Percentiles rank a stretch among this genome's conserved stretches.
Evolutionary conservation across 2,888 invertebrate species (phyloP).

Genomic region (Drosophila koepferae): DNA sequence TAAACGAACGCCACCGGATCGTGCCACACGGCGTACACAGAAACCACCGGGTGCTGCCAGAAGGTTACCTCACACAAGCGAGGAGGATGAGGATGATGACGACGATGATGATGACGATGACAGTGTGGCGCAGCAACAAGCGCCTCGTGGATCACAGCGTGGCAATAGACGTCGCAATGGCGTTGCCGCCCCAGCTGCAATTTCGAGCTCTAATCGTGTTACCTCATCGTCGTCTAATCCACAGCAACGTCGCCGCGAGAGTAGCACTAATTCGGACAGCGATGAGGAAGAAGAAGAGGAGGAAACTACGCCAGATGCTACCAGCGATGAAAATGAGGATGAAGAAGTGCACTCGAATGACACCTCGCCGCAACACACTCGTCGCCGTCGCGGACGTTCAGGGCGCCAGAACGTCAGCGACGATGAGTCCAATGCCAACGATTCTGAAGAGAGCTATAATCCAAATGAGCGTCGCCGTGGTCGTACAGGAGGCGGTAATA

Average conservation of each 20-base stretch:
- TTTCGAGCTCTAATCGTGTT: constrained; percentile 83
- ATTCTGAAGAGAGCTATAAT: constrained; percentile 87
- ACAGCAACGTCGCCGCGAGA: constrained; percentile 68
- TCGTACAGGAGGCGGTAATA: constrained; percentile 40
- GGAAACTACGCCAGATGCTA: constrained; percentile 65
- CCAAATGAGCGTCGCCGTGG: constrained; percentile 83
- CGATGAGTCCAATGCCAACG: constrained; percentile 86
- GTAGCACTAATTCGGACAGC: constrained; percentile 63
- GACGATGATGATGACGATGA: constrained; percentile 80
- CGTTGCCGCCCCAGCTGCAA: constrained; percentile 52
- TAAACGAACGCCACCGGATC: constrained; percentile 75
- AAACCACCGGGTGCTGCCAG: constrained; percentile 61
- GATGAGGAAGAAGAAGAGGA: constrained; percentile 77
- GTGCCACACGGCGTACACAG: constrained; percentile 76
- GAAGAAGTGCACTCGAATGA: constrained; percentile 63
- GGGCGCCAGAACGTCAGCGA: constrained; percentile 63
- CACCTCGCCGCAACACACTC: constrained; percentile 55
- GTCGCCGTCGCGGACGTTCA: constrained; percentile 56
- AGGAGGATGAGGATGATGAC: constrained; percentile 82
- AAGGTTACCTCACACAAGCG: constrained; percentile 70
- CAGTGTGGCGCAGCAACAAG: constrained; percentile 48
- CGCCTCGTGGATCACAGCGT: constrained; percentile 61
- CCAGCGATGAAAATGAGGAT: constrained; percentile 71
- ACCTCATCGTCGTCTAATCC: constrained; percentile 81
- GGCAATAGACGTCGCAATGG: constrained; percentile 64